phyloP scores from a whole-genome alignment of 1,140 invertebrate species.

The Dreissena rostriformis region DNA sequence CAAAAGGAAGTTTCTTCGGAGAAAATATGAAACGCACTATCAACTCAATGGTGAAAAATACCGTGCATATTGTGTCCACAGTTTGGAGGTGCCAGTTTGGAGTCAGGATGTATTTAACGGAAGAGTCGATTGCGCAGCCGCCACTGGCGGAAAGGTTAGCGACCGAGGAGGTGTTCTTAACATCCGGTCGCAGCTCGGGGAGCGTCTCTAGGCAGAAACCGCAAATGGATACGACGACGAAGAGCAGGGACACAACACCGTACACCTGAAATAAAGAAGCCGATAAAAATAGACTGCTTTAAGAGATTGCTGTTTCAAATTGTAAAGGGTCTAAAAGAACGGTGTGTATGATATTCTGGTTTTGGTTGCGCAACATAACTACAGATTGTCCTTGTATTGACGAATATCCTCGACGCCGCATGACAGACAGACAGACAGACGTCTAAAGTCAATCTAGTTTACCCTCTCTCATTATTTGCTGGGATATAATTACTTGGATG shows the following conservation, averaged over 20 bases:
- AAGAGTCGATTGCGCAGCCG: conserved; percentile 29
- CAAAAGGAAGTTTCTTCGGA: conserved; percentile 80
- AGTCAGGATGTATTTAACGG: conserved; percentile 60
- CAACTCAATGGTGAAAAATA: conserved; percentile 82
- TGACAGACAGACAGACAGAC: no score
- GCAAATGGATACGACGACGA: conserved; percentile 94
- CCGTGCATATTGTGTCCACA: conserved; percentile 79
- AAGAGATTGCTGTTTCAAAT: no score
- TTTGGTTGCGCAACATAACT: no score
- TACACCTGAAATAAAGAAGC: conserved; percentile 84
- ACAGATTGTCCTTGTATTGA: no score
- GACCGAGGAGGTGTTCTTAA: conserved; percentile 82
- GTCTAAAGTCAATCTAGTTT: no score
- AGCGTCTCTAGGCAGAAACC: conserved; percentile 97
- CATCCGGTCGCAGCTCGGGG: conserved; percentile 90
- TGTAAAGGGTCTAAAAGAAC: no score
- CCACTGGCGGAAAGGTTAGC: conserved; percentile 33
- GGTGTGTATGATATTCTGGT: no score
- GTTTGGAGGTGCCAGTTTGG: conserved; percentile 65
- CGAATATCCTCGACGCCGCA: no score
- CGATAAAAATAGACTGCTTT: not conserved
- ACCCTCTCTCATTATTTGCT: no score
- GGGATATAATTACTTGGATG: no score
- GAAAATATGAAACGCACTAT: conserved; percentile 79
- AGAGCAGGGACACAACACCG: conserved; percentile 92